Evolutionary conservation across 2,888 invertebrate genomes (phyloP).

Genomic region (Tetramorium bicarinatum): DNA sequence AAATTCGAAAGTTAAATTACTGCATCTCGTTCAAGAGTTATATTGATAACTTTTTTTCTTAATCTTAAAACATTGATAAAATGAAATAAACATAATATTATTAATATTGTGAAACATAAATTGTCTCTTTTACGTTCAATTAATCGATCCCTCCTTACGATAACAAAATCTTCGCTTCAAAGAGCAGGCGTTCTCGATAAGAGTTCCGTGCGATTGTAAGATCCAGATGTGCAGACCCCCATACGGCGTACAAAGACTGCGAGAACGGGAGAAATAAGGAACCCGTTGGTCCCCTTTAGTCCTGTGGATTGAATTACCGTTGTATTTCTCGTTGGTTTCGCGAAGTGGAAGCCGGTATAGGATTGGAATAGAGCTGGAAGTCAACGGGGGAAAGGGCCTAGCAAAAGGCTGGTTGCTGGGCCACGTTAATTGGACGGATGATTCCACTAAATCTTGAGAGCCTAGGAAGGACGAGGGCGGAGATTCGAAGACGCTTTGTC

Average conservation of each 20-base stretch:
- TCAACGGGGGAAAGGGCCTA: conserved; percentile 30
- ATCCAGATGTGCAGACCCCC: conserved; percentile 39
- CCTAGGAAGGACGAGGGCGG: conserved; percentile 69
- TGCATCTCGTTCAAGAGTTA: not conserved
- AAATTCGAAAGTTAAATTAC: conserved; percentile 15
- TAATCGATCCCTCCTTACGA: conserved; percentile 18
- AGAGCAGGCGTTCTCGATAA: conserved; percentile 16
- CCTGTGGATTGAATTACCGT: conserved; percentile 68
- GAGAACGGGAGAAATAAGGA: conserved; percentile 53
- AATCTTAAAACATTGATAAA: not conserved
- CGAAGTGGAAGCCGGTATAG: conserved; percentile 33
- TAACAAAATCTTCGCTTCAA: conserved; percentile 30
- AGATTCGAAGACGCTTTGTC: conserved; percentile 72
- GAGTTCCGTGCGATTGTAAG: conserved; percentile 38
- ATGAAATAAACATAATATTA: not conserved
- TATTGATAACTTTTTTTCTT: not conserved
- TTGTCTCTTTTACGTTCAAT: conserved; percentile 17
- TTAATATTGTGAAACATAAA: not conserved
- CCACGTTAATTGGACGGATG: conserved; percentile 81
- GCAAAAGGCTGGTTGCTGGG: conserved; percentile 52
- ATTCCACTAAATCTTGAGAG: conserved; percentile 79
- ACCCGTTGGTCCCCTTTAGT: conserved; percentile 30
- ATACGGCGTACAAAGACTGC: conserved; percentile 50
- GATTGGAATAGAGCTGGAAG: conserved; percentile 10
- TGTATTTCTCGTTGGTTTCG: conserved; percentile 57